Evolutionary conservation across 1,140 invertebrate species (phyloP).

Genomic region (Metopolophium dirhodum): DNA sequence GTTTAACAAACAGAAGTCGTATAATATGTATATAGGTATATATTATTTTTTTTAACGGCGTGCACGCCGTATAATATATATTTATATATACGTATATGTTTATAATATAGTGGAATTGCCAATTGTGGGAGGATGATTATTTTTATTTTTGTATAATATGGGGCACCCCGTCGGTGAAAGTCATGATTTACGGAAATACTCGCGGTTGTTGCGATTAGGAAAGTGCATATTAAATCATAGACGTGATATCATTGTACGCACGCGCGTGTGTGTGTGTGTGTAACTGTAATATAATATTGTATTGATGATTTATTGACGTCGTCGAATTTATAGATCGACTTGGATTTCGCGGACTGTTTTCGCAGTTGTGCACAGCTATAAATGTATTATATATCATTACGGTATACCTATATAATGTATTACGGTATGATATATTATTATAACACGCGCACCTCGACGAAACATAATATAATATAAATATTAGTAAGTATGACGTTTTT

Average conservation of each 20-base stretch:
- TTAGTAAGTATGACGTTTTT: background rate
- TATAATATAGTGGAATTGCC: background rate
- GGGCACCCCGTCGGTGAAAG: background rate
- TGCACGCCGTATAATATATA: background rate
- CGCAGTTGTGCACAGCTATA: too few relatives aligned
- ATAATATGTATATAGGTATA: background rate
- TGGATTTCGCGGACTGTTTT: background rate
- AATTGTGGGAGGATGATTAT: slow-evolving; percentile 18
- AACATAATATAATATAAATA: background rate
- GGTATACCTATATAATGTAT: background rate
- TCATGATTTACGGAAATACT: slow-evolving; percentile 37
- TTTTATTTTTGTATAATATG: background rate
- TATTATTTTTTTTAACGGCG: background rate
- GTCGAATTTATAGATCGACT: slow-evolving; percentile 19
- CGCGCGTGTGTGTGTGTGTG: too few relatives aligned
- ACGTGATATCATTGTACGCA: background rate
- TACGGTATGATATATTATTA: too few relatives aligned
- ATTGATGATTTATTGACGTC: background rate
- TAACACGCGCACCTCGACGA: background rate
- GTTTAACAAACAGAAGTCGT: background rate
- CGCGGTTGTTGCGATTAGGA: slow-evolving; percentile 9
- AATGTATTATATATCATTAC: background rate
- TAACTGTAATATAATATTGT: background rate
- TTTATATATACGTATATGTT: too few relatives aligned
- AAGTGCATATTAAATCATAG: background rate